Evolutionary conservation across 2,113 vertebrate species (phyloP), one percentile per base, ranked within the genome.

Genomic region (Neoarius graeffei): DNA sequence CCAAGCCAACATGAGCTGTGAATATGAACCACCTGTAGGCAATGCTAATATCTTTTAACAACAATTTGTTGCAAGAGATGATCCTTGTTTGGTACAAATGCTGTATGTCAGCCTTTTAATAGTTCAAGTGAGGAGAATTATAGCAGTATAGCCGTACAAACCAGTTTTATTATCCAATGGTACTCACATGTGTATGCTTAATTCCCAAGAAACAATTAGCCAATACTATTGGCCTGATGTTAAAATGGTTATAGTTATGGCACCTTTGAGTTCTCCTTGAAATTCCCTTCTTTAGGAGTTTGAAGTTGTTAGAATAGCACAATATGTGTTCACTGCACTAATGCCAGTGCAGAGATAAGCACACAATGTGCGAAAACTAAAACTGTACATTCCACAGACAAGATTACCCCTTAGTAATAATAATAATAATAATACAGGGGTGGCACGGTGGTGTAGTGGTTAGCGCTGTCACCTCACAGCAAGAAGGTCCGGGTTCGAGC

Each of bases 31-130:
- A 42, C 76, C 82, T 71, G 82, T 73, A 80, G 52, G 80, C 79
- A 88, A 81, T 76, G 67, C 52, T 83, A 87, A 85, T 35, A n/a
- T 25, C 60, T 86, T 59, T 62, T 80, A 88, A 88, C 42, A 87
- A 81, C 73, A 67, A 42, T n/a, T 30, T 84, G 83, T 85, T 79
- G 89, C 27, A 86, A 87, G 60, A 50, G 79, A 81, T 54, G 60
- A 89, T 90, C 62, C 81, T 19, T 54, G 86, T 71, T 89, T 83
- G 85, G 77, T 86, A 86, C 81, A 85, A 83, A 87, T 42, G 4
- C 42, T 42, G 42, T 82, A 79, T 81, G 83, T 83, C 87, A 89
- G 85, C 76, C 62, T 87, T 89, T 87, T 62, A 86, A 71, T 11
- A 17, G 14, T 9, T 6, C 35, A 52, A 6, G 3, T 77, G 5